These are phyloP conservation scores for Diaprepes abbreviatus DNA, from an alignment of 2,888 invertebrate genomes.

Conservation along the genomic window DNA sequence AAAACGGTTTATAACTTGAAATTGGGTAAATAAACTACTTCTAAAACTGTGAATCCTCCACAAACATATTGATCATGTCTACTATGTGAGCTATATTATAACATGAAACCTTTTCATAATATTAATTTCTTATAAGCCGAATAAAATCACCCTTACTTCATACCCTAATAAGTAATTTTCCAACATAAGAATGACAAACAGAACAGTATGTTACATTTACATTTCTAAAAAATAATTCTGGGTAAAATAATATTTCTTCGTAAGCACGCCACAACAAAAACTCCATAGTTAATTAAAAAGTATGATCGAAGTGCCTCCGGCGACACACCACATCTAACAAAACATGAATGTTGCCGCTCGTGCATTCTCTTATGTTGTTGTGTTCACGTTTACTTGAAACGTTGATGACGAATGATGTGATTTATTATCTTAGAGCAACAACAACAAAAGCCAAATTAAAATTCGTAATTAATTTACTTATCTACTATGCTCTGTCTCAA, in stretches of 20 bases:
- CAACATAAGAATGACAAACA: neutral
- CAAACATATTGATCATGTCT: too few relatives aligned
- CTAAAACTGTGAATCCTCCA: too few relatives aligned
- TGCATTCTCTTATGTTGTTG: conserved; percentile 31
- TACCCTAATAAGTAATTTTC: too few relatives aligned
- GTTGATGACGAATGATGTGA: conserved; percentile 41
- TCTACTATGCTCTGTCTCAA: conserved; percentile 16
- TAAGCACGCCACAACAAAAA: conserved; percentile 23
- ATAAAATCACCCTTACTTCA: too few relatives aligned
- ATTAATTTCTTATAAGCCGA: too few relatives aligned
- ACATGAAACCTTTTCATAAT: too few relatives aligned
- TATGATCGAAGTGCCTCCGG: conserved; percentile 40
- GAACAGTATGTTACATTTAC: neutral
- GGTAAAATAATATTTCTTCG: conserved; percentile 13
- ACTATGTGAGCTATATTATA: too few relatives aligned
- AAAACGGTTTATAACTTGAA: too few relatives aligned
- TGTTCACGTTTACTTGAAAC: conserved; percentile 37
- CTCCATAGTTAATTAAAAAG: conserved; percentile 39
- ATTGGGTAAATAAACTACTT: too few relatives aligned
- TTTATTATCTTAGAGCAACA: conserved; percentile 42
- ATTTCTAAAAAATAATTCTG: conserved; percentile 10
- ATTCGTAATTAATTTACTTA: conserved; percentile 42
- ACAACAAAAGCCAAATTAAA: conserved; percentile 40
- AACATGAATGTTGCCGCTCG: conserved; percentile 40
- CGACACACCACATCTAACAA: conserved; percentile 41